Conservation (phyloP, 2,888 invertebrate species). For the Cephus pulcher region DNA sequence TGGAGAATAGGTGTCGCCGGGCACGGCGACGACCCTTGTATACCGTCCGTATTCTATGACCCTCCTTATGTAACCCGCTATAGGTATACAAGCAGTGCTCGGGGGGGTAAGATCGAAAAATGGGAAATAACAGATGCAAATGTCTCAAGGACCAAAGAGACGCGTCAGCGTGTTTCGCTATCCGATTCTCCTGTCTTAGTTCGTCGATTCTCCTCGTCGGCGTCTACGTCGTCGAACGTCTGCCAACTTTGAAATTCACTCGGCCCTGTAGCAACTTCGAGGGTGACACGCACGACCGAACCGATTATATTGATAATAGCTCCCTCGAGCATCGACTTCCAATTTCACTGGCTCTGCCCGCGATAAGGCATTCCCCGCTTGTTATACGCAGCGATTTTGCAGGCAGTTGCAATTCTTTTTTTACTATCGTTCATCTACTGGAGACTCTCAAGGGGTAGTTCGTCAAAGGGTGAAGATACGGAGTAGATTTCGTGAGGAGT, state of each 20-base stretch:
- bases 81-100: no score
- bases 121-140: not conserved
- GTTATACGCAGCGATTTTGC: slow-evolving; percentile 6
- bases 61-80: no score
- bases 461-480: not conserved
- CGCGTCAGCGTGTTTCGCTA: not conserved
- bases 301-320: slow-evolving; percentile 52
- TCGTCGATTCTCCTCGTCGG: slow-evolving; percentile 22
- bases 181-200: not conserved
- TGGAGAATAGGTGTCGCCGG: not conserved
- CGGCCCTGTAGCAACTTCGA: slow-evolving; percentile 20
- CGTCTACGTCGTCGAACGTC: slow-evolving; percentile 35
- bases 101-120: not conserved
- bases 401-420: slow-evolving; percentile 10
- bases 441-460: not conserved
- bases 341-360: slow-evolving; percentile 25
- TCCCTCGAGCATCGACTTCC: slow-evolving; percentile 41
- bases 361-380: slow-evolving; percentile 15
- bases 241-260: slow-evolving; percentile 24
- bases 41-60: no score
- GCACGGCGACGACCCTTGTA: not conserved
- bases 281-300: slow-evolving; percentile 48
- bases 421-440: slow-evolving; percentile 8
- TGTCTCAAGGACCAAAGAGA: not conserved
- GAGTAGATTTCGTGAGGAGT: not conserved